Evolutionary conservation across 2,888 invertebrate genomes (phyloP).

Genomic region (Lithophane socia): DNA sequence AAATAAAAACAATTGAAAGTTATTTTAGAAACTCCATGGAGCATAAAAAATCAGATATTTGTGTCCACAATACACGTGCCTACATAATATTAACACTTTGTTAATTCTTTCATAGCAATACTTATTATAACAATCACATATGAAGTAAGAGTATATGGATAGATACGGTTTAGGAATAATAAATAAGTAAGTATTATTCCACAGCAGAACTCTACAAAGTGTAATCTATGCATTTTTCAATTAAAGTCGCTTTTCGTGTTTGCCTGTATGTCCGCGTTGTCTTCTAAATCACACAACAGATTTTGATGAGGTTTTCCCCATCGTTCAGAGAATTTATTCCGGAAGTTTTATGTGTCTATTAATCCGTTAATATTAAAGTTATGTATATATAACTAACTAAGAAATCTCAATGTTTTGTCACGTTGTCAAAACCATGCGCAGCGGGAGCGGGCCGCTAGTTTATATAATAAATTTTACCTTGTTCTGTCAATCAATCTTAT

Average conservation of each 20-base stretch:
- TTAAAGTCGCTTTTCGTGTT: no score
- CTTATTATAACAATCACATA: not conserved
- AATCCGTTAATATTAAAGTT: no score
- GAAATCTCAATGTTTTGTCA: no score
- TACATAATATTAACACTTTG: conserved; percentile 1
- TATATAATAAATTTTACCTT: not conserved
- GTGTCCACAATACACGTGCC: conserved; percentile 9
- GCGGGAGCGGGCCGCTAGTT: not conserved
- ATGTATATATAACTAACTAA: no score
- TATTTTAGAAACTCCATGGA: conserved; percentile 12
- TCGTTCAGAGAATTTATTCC: no score
- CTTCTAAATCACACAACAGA: no score
- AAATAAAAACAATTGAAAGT: conserved; percentile 7
- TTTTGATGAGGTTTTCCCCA: no score
- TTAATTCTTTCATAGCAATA: not conserved
- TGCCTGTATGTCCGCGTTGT: no score
- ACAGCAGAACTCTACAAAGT: not conserved
- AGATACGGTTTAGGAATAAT: not conserved
- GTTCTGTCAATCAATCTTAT: conserved; percentile 14
- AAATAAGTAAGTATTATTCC: not conserved
- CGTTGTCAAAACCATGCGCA: no score
- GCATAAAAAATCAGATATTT: conserved; percentile 24
- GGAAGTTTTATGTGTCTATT: no score
- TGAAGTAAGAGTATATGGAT: not conserved
- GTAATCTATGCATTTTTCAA: not conserved